Evolutionary conservation across 2,888 invertebrate species (phyloP).

Genomic region (Physocephala rufipes): DNA sequence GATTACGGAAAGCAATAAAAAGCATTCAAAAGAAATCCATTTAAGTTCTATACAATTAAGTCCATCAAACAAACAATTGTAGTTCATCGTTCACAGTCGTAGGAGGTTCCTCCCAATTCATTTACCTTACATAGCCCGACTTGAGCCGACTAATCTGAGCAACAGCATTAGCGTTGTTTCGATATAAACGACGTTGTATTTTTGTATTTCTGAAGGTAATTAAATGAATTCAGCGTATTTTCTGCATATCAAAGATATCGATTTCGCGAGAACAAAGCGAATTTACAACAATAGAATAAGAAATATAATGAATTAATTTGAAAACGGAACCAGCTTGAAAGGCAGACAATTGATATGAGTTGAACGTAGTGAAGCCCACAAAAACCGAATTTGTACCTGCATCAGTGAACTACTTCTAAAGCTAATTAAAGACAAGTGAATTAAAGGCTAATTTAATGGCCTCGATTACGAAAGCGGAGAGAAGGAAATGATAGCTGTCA

Average conservation of each 20-base stretch:
- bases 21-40: background rate
- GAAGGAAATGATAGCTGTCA: conserved; percentile 17
- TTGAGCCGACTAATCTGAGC: background rate
- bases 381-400: background rate
- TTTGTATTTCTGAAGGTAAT: conserved; percentile 15
- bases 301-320: conserved; percentile 13
- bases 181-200: background rate
- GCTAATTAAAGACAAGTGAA: background rate
- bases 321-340: conserved; percentile 24
- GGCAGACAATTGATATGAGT: conserved; percentile 15
- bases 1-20: background rate
- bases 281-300: background rate
- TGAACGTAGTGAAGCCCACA: conserved; percentile 16
- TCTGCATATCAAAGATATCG: conserved; percentile 29
- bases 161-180: background rate
- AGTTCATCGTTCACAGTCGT: background rate
- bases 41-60: conserved; percentile 15
- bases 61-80: conserved; percentile 3
- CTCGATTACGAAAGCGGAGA: background rate
- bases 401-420: background rate
- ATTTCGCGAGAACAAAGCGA: conserved; percentile 17
- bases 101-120: background rate
- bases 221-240: conserved; percentile 29
- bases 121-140: no score
- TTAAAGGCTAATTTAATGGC: background rate